Base-by-base conservation (phyloP, 1,140 invertebrate genomes). In the Anagrus nilaparvatae region DNA sequence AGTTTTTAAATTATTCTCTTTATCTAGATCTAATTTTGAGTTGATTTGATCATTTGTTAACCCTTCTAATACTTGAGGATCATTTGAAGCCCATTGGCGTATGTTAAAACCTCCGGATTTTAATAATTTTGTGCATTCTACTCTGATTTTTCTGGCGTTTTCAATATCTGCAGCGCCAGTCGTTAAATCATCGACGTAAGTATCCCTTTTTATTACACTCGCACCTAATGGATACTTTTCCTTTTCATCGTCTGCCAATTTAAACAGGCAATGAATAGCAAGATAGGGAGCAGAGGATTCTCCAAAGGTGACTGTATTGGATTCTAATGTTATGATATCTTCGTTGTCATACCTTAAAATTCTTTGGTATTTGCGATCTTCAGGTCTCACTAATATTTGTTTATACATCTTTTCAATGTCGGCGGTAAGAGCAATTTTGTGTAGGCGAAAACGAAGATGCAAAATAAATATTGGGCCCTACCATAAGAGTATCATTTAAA, bases 131-230 rank as follows among this genome's bases (percentile, higher is more conserved):
- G 38, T 43, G 5, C 62, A 2, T 25, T 56, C 43, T 7, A 40
- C 29, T 36, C 49, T 43, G 17, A 60, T 33, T 3, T 33, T 6
- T 5, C 48, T 16, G 7, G 61, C 58, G 44, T 65, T 50, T 17
- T 61, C 47, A 17, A 59, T 37, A 2, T 49, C 53, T n/a, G 55
- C 31, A 5, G 48, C 46, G 5, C 69, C 65, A 14, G 54, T 55
- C 16, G 67, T 28, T 3, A 65, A 33, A 50, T 72, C 67, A 46
- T 74, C 70, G 12, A 67, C 59, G 40, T 67, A 67, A 17, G 61
- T 54, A 45, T 63, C 56, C 5, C 42, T 46, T 35, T 47, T 31
- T 14, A 65, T 45, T 2, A 60, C 46, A 44, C 47, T 24, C 8
- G 55, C 37, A 10, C 35, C 50, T 4, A 29, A 7, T 2, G 58